These are phyloP conservation scores for Isaurus tuberculatus DNA, from an alignment of 92 coral and sea anemone species.

Conservation along the genomic window DNA sequence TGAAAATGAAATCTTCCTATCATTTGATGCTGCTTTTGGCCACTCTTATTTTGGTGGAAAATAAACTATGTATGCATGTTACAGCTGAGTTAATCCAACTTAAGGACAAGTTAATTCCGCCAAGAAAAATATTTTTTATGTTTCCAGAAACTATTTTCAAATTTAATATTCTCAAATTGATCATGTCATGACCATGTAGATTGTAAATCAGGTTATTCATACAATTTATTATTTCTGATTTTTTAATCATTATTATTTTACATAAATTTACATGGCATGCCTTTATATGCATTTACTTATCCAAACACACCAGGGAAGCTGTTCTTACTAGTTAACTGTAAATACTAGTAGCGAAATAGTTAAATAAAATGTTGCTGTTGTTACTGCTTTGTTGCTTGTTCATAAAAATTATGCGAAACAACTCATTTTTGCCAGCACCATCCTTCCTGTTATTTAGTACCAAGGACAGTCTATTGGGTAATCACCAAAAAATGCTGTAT, in stretches of 20 bases:
- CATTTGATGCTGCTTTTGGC: conserved; percentile 18
- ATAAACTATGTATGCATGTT: not conserved
- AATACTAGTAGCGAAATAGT: not conserved
- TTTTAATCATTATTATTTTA: not conserved
- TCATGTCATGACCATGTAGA: not conserved
- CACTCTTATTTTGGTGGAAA: conserved; percentile 9
- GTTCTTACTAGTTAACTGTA: conserved; percentile 3
- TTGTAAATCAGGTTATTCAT: conserved; percentile 1
- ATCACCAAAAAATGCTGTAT: conserved; percentile 12
- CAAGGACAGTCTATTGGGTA: conserved; percentile 2
- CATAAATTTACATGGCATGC: conserved; percentile 3
- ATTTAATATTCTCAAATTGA: not conserved
- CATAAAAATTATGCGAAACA: not conserved
- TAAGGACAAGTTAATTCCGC: not conserved
- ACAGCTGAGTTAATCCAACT: not conserved
- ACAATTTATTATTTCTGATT: not conserved
- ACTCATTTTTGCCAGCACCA: not conserved
- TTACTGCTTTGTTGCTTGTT: conserved; percentile 6
- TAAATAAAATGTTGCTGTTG: conserved; percentile 9
- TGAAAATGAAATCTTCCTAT: conserved; percentile 3
- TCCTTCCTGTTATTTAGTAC: not conserved
- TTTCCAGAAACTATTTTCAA: conserved; percentile 1
- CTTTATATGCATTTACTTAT: conserved; percentile 1
- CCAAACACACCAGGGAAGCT: not conserved
- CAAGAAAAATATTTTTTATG: not conserved